These are phyloP conservation scores for Scaptodrosophila latifasciaeformis DNA, from an alignment of 2,888 invertebrate genomes.

Conservation along the genomic window DNA sequence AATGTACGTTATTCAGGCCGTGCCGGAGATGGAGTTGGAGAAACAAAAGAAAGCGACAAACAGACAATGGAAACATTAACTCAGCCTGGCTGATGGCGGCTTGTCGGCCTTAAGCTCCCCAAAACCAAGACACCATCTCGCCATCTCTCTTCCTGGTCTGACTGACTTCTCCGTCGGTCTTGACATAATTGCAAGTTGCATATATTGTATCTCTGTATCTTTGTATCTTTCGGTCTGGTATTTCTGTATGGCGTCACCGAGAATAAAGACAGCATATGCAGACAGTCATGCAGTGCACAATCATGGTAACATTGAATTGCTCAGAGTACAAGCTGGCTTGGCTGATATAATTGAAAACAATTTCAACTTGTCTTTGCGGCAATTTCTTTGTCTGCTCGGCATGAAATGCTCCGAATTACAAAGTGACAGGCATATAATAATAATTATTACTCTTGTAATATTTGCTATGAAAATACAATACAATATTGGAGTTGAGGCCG, in stretches of 20 bases:
- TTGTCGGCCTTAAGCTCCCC: constrained; percentile 4
- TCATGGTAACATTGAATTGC: no score
- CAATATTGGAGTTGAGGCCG: no score
- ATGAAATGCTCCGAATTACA: constrained; percentile 11
- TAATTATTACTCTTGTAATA: no score
- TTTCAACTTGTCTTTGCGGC: constrained; percentile 31
- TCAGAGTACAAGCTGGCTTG: constrained; percentile 16
- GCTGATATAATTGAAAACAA: constrained; percentile 58
- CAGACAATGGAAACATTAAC: constrained; percentile 40
- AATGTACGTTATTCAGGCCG: constrained; percentile 50
- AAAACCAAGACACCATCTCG: constrained; percentile 2
- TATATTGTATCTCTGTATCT: no score
- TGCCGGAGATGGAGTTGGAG: constrained; percentile 17
- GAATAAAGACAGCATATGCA: not conserved
- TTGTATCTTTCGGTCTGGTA: no score
- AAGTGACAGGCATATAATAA: no score
- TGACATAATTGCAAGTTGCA: constrained; percentile 3
- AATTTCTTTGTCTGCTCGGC: constrained; percentile 21
- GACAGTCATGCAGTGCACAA: not conserved
- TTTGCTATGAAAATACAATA: no score
- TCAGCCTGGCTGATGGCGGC: constrained; percentile 30
- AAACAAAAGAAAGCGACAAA: constrained; percentile 47
- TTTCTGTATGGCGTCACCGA: constrained; percentile 6
- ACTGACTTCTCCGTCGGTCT: not conserved
- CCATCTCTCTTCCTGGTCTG: constrained; percentile 6